Conservation (phyloP, 2,797 vertebrate genomes). For the Sphenopsis melanotis region DNA sequence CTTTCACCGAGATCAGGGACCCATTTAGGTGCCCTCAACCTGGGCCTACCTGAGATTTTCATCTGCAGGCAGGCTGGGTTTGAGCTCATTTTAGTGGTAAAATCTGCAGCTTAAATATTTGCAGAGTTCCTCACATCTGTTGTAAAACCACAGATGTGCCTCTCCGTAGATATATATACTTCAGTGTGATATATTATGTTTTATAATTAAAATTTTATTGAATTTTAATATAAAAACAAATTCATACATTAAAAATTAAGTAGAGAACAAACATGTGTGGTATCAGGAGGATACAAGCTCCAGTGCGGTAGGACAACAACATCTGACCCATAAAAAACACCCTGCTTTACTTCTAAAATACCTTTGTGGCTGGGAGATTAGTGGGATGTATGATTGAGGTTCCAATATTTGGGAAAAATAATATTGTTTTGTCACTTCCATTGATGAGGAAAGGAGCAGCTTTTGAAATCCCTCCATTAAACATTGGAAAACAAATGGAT, state of each 20-base stretch:
- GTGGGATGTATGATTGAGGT: neutral
- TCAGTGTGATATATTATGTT: constrained; percentile 57
- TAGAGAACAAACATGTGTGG: constrained; percentile 63
- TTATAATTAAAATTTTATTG: constrained; percentile 71
- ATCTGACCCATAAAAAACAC: constrained; percentile 67
- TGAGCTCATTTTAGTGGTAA: neutral
- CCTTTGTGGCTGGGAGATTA: constrained; percentile 30
- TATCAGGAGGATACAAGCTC: constrained; percentile 56
- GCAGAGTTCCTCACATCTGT: constrained; percentile 33
- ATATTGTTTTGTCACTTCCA: neutral
- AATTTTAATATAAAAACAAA: constrained; percentile 75
- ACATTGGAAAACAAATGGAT: neutral
- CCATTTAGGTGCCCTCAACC: neutral
- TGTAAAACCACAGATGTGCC: constrained; percentile 65
- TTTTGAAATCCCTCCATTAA: neutral
- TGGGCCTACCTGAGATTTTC: constrained; percentile 14
- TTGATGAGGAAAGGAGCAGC: neutral
- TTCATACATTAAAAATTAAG: constrained; percentile 72
- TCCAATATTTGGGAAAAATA: constrained; percentile 7
- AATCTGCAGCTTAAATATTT: constrained; percentile 44
- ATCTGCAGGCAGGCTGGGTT: neutral
- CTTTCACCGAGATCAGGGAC: neutral
- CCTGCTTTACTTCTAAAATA: constrained; percentile 56
- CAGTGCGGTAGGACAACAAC: constrained; percentile 57
- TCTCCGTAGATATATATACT: constrained; percentile 62